These are phyloP conservation scores for Corythornis leucogaster DNA, from an alignment of 2,797 vertebrate genomes.

Conservation along the genomic window DNA sequence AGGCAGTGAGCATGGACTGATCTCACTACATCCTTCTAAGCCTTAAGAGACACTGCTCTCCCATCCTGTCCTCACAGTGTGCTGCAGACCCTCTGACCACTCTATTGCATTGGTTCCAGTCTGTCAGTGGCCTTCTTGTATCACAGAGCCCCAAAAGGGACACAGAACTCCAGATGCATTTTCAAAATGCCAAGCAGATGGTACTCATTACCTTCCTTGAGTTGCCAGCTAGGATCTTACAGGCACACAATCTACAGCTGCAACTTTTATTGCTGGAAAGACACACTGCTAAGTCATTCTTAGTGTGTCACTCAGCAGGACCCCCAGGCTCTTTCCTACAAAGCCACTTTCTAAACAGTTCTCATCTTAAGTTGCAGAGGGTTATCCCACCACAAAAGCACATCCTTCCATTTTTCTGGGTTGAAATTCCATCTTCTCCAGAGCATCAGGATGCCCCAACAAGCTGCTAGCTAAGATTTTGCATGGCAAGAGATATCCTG, in stretches of 20 bases:
- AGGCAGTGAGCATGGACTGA: background rate
- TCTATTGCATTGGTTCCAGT: background rate
- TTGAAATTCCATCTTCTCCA: background rate
- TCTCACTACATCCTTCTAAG: background rate
- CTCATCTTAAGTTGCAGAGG: background rate
- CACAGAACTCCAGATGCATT: background rate
- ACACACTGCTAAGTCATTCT: background rate
- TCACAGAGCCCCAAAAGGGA: rapidly evolving
- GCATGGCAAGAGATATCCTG: background rate
- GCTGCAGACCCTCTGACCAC: background rate
- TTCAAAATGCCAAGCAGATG: background rate
- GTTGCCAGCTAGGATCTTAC: background rate
- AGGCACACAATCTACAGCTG: background rate
- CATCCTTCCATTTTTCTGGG: background rate
- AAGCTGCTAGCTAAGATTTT: background rate
- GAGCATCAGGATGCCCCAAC: background rate
- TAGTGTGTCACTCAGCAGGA: background rate
- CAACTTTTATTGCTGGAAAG: background rate
- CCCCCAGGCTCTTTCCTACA: background rate
- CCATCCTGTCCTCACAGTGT: background rate
- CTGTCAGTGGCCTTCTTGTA: background rate
- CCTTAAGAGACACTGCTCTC: background rate
- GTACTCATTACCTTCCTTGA: background rate
- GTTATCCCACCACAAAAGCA: background rate
- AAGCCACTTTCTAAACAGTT: background rate